phyloP scores from a whole-genome alignment of 2,797 vertebrate genomes.

The Lithobates pipiens region DNA sequence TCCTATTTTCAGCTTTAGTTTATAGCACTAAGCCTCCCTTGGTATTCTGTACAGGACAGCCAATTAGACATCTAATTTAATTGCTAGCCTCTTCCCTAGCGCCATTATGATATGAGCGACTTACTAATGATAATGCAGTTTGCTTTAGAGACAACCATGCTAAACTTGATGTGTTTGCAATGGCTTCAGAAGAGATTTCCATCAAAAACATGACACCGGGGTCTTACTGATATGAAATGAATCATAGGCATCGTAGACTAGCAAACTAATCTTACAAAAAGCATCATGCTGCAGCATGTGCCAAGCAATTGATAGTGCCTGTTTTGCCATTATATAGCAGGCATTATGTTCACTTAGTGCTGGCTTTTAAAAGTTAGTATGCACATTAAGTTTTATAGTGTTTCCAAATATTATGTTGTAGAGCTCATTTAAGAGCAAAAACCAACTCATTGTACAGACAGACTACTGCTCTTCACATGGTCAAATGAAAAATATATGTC shows the following conservation, averaged over 20 bases:
- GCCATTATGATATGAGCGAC: constrained; percentile 2
- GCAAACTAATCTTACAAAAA: background rate
- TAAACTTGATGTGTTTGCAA: background rate
- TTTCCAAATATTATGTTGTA: too few relatives aligned
- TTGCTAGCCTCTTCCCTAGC: background rate
- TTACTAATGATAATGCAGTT: constrained; percentile 1
- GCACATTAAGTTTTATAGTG: background rate
- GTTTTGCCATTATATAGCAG: background rate
- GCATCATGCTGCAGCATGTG: background rate
- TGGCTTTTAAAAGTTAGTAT: background rate
- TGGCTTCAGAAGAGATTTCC: background rate
- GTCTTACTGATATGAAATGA: background rate
- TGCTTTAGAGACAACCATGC: background rate
- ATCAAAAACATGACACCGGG: background rate
- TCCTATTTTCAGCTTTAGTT: background rate
- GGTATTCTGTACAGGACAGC: background rate
- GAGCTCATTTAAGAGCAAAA: too few relatives aligned
- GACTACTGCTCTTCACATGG: too few relatives aligned
- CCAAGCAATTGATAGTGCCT: background rate
- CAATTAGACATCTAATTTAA: constrained; percentile 17
- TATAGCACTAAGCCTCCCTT: background rate
- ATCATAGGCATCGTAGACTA: background rate
- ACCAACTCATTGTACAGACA: background rate
- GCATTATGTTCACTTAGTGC: background rate
- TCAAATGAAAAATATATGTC: too few relatives aligned